Percentiles rank a stretch among this genome's conserved stretches.
phyloP scores from a whole-genome alignment of 2,888 invertebrate species.

The Urechis unicinctus region DNA sequence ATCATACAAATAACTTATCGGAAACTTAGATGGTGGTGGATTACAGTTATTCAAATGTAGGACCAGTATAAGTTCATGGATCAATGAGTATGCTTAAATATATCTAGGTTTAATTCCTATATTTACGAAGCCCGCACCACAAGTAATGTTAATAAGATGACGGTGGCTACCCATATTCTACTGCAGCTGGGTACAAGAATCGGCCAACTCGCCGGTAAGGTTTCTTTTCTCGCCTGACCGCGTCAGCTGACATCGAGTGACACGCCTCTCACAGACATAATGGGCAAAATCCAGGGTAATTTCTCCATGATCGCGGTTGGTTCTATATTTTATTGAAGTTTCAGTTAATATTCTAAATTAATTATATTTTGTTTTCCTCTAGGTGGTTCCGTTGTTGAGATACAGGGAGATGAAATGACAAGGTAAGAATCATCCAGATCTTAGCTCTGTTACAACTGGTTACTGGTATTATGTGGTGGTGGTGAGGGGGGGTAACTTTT shows the following conservation, averaged over 20 bases:
- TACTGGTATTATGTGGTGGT: neutral
- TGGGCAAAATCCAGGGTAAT: conserved; percentile 23
- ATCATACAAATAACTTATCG: no score
- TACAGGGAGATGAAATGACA: conserved; percentile 56
- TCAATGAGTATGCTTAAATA: no score
- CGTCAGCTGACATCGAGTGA: neutral
- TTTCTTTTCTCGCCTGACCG: neutral
- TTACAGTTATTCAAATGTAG: no score
- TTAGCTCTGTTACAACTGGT: neutral
- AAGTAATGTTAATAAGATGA: no score
- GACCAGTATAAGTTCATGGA: no score
- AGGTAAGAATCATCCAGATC: conserved; percentile 31
- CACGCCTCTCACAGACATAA: conserved; percentile 3
- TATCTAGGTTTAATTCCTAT: no score
- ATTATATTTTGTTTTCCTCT: conserved; percentile 18
- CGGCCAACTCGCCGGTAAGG: no score
- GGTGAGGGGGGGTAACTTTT: neutral
- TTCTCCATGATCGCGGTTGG: neutral
- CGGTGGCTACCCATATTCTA: no score
- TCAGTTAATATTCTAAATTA: neutral
- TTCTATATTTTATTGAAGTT: neutral
- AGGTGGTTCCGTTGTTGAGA: conserved; percentile 53
- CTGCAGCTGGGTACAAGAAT: no score
- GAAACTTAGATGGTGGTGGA: no score
- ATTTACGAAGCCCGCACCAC: no score